A percentile compares a stretch with the other conserved stretches of the same genome.
phyloP scores from a whole-genome alignment of 2,888 invertebrate genomes.

The Aplocera efformata region DNA sequence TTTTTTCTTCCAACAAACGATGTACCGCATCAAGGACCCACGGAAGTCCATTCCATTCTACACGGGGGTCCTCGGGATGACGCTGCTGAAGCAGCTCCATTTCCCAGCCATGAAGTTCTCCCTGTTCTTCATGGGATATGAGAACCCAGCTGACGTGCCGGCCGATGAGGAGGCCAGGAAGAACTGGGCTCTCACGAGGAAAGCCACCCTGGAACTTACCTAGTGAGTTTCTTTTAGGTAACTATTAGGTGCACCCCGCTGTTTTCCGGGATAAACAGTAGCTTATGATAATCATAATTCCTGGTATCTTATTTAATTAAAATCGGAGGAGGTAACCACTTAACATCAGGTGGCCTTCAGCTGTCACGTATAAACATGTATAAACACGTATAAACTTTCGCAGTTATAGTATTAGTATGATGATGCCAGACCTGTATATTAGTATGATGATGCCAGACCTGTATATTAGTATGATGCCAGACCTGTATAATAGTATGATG shows the following conservation, averaged over 20 bases:
- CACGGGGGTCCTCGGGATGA: slow-evolving; percentile 95
- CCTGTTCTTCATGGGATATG: slow-evolving; percentile 90
- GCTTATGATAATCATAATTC: no score
- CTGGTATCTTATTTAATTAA: no score
- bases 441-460: no score
- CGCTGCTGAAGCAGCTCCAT: slow-evolving; percentile 91
- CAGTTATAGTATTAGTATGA: no score
- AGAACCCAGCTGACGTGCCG: slow-evolving; percentile 86
- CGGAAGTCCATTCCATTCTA: slow-evolving; percentile 93
- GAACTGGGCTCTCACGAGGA: slow-evolving; percentile 89
- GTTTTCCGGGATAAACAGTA: no score
- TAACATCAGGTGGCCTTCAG: no score
- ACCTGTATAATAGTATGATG: background rate
- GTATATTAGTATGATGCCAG: no score
- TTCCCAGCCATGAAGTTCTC: slow-evolving; percentile 95
- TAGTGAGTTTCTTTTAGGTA: slow-evolving; percentile 90
- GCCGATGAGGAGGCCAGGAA: slow-evolving; percentile 84
- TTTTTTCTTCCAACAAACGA: slow-evolving; percentile 97
- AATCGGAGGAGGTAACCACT: no score
- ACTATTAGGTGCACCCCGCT: no score
- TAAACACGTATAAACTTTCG: no score
- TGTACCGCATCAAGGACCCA: slow-evolving; percentile 97
- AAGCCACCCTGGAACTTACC: slow-evolving; percentile 94
- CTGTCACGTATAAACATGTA: no score
- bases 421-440: no score